A percentile compares a stretch with the other conserved stretches of the same genome.
Evolutionary conservation across 2,113 vertebrate species (phyloP).

Genomic region (Microcebus ravelobensis): DNA sequence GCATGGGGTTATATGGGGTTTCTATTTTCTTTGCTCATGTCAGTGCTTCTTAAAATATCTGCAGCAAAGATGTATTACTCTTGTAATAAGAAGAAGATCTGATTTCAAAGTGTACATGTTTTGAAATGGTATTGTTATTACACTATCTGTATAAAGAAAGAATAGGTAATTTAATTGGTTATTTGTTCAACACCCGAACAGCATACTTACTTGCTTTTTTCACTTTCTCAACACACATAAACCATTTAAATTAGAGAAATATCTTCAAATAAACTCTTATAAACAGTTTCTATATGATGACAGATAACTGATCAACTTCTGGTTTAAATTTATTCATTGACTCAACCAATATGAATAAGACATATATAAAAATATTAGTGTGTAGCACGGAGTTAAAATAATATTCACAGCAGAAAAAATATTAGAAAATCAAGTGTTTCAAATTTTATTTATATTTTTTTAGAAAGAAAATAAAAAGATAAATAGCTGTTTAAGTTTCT

Average conservation of each 20-base stretch:
- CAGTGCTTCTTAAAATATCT: constrained; percentile 27
- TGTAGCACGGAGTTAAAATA: neutral
- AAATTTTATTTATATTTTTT: neutral
- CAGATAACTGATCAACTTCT: neutral
- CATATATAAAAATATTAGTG: neutral
- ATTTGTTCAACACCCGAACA: neutral
- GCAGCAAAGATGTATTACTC: neutral
- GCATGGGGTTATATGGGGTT: neutral
- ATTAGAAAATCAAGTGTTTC: neutral
- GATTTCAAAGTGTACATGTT: neutral
- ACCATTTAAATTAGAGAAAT: neutral
- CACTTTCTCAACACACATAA: neutral
- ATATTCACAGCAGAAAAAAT: neutral
- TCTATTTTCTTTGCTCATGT: neutral
- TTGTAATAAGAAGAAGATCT: neutral
- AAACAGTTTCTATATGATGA: neutral
- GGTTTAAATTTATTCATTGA: constrained; percentile 38
- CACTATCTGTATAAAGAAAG: neutral
- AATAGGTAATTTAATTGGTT: neutral
- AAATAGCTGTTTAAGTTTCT: neutral
- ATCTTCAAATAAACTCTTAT: neutral
- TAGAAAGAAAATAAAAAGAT: neutral
- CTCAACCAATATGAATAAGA: neutral
- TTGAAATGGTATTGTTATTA: neutral
- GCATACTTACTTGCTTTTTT: neutral